Percentiles rank a stretch among this genome's conserved stretches.
These are phyloP conservation scores for Drosophila ezoana DNA, from an alignment of 2,888 invertebrate genomes.

Conservation along the genomic window DNA sequence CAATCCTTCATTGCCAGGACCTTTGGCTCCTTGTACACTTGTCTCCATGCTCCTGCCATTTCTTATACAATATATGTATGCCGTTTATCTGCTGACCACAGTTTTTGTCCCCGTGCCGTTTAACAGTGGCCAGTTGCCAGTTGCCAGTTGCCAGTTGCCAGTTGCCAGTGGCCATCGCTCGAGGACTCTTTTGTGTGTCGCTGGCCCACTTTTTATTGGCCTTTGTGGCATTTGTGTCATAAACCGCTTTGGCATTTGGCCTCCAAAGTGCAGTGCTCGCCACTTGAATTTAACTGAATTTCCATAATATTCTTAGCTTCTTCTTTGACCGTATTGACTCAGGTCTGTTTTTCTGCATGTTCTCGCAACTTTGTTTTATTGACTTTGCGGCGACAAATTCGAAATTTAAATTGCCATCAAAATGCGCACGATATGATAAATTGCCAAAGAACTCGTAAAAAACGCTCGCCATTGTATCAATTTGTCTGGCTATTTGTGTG, in stretches of 20 bases:
- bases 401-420: slow-evolving; percentile 61
- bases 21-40: slow-evolving; percentile 51
- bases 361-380: slow-evolving; percentile 61
- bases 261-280: slow-evolving; percentile 11
- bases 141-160: slow-evolving; percentile 42
- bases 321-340: slow-evolving; percentile 33
- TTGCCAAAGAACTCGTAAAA: slow-evolving; percentile 57
- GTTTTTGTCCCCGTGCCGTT: slow-evolving; percentile 19
- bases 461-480: slow-evolving; percentile 44
- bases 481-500: slow-evolving; percentile 15
- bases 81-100: slow-evolving; percentile 48
- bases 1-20: slow-evolving; percentile 61
- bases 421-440: slow-evolving; percentile 69
- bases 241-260: slow-evolving; percentile 55
- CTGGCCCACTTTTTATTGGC: slow-evolving; percentile 39
- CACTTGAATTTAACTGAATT: slow-evolving; percentile 47
- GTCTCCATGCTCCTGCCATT: slow-evolving; percentile 48
- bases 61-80: slow-evolving; percentile 28
- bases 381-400: slow-evolving; percentile 53
- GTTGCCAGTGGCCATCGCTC: slow-evolving; percentile 37
- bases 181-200: slow-evolving; percentile 21
- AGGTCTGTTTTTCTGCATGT: slow-evolving; percentile 3
- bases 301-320: slow-evolving; percentile 30
- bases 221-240: slow-evolving; percentile 55
- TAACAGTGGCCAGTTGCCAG: slow-evolving; percentile 48